Conservation (phyloP, 2,113 vertebrate genomes). For the Etia nguti region DNA sequence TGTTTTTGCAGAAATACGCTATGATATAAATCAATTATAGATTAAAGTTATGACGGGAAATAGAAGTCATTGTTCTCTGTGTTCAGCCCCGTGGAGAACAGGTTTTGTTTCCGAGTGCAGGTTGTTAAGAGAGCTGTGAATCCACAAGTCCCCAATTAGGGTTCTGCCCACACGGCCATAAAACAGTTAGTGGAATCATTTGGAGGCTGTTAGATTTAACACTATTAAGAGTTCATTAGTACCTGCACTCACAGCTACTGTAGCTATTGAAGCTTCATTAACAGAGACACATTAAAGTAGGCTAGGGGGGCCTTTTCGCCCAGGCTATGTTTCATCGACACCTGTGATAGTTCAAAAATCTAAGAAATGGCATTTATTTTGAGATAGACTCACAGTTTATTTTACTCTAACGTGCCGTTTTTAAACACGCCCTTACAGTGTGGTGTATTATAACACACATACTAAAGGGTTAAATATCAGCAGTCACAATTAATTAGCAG, state of each 20-base stretch:
- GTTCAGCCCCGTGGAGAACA: conserved; percentile 6
- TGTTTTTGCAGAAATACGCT: not conserved
- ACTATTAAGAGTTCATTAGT: conserved; percentile 79
- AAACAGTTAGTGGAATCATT: conserved; percentile 78
- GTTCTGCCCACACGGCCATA: conserved; percentile 72
- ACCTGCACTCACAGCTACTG: conserved; percentile 52
- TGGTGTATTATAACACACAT: not conserved
- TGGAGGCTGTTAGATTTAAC: conserved; percentile 70
- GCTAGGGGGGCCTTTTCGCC: conserved; percentile 23
- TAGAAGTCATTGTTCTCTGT: not conserved
- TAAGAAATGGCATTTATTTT: not conserved
- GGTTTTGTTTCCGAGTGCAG: conserved; percentile 31
- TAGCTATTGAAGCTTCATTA: conserved; percentile 58
- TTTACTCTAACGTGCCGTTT: not conserved
- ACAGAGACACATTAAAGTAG: conserved; percentile 49
- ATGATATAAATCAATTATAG: not conserved
- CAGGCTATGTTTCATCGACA: not conserved
- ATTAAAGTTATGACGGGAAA: not conserved
- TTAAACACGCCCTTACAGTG: not conserved
- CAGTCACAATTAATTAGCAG: not conserved
- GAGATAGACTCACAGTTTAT: not conserved
- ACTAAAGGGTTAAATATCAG: not conserved
- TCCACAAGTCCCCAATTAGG: conserved; percentile 75
- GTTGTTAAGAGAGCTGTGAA: conserved; percentile 67
- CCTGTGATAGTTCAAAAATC: not conserved